Evolutionary conservation across 2,888 invertebrate genomes (phyloP), one percentile per base, ranked within the genome.

Genomic region (Cephonodes hylas): DNA sequence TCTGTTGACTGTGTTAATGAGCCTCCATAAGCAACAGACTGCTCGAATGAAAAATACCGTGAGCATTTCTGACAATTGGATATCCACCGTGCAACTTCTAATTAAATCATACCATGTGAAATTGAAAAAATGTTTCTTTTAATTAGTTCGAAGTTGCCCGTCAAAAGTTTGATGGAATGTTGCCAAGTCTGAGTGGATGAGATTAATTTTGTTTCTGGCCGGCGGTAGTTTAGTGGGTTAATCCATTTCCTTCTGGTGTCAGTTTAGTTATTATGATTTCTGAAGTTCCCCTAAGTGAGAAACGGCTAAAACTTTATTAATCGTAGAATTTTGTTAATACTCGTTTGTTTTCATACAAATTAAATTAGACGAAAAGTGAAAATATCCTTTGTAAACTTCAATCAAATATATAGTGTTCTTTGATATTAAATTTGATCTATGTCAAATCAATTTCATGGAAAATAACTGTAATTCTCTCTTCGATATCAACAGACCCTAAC

Each of bases 141-240:
- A 53, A 53, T 53, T 31, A 53, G 53, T 31, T 31, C 10, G 3
- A 27, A 10, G 53, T 53, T 3, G 31, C n/a, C 8, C 27, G 53
- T 53, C 53, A 31, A 18, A 53, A 53, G 53, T 53, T 53, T 31
- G 27, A 20, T 53, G 53, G 53, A 53, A 27, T 53, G 31, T 53
- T 53, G 53, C 53, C 53, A 53, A 53, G 1, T 44, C 44, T 10
- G 45, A 46, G 18, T 1, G 3, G 31, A 6, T 10, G 31, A 53
- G 27, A 53, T 53, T 53, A 27, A 27, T 53, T 53, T 53, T 4
- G 53, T 31, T 20, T 15, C 18, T 18, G 10, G 22, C 45, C 23
- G 22, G 53, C 10, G 53, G 27, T 53, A 13, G 27, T 53, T 53
- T 10, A 31, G 53, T 27, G 53, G 53, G 10, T 46, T 46, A 18